Base-by-base conservation (phyloP, 1,140 invertebrate species). In the Formica selysi region DNA sequence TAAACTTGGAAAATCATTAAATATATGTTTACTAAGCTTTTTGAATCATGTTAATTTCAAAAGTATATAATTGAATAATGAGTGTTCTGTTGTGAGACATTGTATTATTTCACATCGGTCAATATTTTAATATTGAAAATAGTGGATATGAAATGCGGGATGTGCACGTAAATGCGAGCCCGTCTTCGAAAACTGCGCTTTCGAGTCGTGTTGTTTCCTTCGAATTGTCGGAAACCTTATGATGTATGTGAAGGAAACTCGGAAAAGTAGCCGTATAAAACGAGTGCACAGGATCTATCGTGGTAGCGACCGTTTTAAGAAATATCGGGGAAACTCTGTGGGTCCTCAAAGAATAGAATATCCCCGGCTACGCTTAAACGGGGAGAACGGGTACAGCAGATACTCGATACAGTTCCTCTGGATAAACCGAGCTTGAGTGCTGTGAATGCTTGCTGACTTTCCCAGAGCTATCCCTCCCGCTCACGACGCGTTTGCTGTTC, bases 401-500 rank as follows among this genome's bases (percentile, higher is more conserved):
- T 70, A 84, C 68, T 85, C 68, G 44, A 78, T 81, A 81, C 11
- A 29, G 32, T 81, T 61, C n/a, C 48, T 73, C 2, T 65, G 51
- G 86, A 85, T 87, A 87, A 87, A 87, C 73, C 71, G 65, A 71
- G 73, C 81, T 71, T 62, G 81, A 85, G 71, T 87, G 81, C 54
- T 4, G 54, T 62, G 73, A 85, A 85, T 87, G 73, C 70, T 78
- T 68, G 80, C 81, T 57, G 86, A 87, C 86, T 87, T 87, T 87
- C 57, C 81, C 81, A 85, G 64, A 73, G 84, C 70, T 76, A 80
- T 64, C 64, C 76, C 4, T 67, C 51, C 26, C 48, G 67, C 32
- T 38, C 81, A 41, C 44, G 59, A 79, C 32, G 57, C 19, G 41
- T 22, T 36, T 22, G 11, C 41, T 78, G 44, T 61, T 79, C 51